Base-by-base conservation (phyloP, 92 coral and sea anemone species). In the Porites lobata region DNA sequence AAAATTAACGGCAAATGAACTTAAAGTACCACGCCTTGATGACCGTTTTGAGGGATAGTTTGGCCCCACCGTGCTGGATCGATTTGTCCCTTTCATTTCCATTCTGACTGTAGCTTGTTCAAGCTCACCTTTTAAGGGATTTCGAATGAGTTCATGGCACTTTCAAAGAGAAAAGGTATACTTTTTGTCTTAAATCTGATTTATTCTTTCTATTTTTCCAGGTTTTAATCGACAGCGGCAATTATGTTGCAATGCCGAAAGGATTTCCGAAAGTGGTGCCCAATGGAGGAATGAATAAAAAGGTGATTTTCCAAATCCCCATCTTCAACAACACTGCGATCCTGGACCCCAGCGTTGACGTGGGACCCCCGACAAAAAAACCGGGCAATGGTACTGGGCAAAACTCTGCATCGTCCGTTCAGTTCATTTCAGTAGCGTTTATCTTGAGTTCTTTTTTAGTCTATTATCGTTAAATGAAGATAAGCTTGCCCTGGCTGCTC, bases 271-370 rank as follows among this genome's bases (percentile, higher is more conserved):
- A 50, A 13, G 38, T 88, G n/a, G 75, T 66, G 21, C 1, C 38
- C 0, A 18, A 54, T 1, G 69, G 77, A 69, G 0, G 18, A 13
- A 17, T 18, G 77, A 68, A 26, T 47, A 76, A 76, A 56, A 52
- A 57, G 24, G 72, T 82, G 13, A 21, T 15, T 56, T 82, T 82
- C 69, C 92, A 88, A 72, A 50, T 88, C 22, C 87, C 88, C 52
- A 56, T 8, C 69, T 82, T 83, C 65, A 76, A 75, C 84, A 26
- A 58, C 69, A 58, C 76, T 1, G 78, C 76, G 19, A 15, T 80
- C 7, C 57, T 81, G 38, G 92, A 88, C 24, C 92, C 92, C 12
- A 76, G 84, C 50, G 68, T 87, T 14, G 73, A 87, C 17, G 29
- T 87, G 19, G 77, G 77, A 17, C 13, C 57, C 18, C 15, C 32